Evolutionary conservation across 2,797 vertebrate genomes (phyloP).

Genomic region (Gallirallus australis): DNA sequence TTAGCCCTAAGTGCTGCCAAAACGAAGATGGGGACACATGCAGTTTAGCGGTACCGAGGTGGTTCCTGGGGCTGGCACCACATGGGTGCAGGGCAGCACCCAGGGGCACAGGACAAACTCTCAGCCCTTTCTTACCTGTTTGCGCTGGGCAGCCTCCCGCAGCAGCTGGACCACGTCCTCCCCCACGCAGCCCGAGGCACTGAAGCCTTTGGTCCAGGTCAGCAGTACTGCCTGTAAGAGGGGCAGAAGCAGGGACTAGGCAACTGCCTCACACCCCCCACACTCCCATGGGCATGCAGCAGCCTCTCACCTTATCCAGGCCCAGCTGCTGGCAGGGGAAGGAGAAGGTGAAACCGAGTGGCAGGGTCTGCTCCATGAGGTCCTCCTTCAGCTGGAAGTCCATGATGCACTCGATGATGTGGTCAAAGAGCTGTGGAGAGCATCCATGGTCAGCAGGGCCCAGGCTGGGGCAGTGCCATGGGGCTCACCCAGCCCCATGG

Average conservation of each 20-base stretch:
- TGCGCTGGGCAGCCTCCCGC: slow-evolving; percentile 81
- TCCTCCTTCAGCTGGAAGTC: slow-evolving; percentile 83
- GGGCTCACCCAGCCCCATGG: not conserved
- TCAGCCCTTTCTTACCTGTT: slow-evolving; percentile 71
- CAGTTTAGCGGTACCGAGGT: not conserved
- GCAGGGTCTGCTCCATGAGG: slow-evolving; percentile 77
- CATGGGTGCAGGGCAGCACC: not conserved
- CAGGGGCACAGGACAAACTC: not conserved
- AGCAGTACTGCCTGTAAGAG: slow-evolving; percentile 85
- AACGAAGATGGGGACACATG: not conserved
- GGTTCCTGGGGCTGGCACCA: not conserved
- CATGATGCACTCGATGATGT: slow-evolving; percentile 84
- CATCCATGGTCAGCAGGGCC: fast-evolving
- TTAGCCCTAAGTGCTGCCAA: slow-evolving; percentile 74
- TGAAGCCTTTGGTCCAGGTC: slow-evolving; percentile 92
- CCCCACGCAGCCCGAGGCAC: slow-evolving; percentile 84
- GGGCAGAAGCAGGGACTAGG: not conserved
- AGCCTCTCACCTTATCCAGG: slow-evolving; percentile 85
- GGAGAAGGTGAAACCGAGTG: slow-evolving; percentile 91
- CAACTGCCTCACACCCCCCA: fast-evolving
- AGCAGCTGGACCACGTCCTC: slow-evolving; percentile 84
- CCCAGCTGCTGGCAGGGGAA: slow-evolving; percentile 89
- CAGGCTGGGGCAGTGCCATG: fast-evolving
- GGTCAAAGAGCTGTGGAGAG: slow-evolving; percentile 85
- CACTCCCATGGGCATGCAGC: fast-evolving